Conservation (phyloP, 2,113 vertebrate genomes). For the Pomatorhinus ruficollis region DNA sequence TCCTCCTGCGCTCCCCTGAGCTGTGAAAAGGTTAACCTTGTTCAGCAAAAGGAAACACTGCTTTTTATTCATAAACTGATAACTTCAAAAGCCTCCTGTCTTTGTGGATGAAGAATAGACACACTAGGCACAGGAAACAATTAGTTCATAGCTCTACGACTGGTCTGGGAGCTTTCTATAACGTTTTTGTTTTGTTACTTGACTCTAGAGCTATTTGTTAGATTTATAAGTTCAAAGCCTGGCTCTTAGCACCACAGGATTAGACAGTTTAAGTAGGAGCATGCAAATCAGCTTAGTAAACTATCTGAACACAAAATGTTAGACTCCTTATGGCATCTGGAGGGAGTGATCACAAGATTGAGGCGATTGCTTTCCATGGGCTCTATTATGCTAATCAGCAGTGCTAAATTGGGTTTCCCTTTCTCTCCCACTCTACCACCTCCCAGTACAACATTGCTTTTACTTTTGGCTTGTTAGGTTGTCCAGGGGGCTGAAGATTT, state of each 20-base stretch:
- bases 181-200: conserved; percentile 38
- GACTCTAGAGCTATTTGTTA: conserved; percentile 53
- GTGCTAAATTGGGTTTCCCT: background rate
- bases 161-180: background rate
- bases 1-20: background rate
- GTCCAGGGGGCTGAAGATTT: background rate
- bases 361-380: background rate
- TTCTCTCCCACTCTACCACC: background rate
- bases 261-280: conserved; percentile 63
- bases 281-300: conserved; percentile 62
- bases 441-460: background rate
- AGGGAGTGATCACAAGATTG: conserved; percentile 18
- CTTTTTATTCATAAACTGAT: background rate
- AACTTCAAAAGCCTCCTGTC: background rate
- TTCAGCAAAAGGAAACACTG: background rate
- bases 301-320: conserved; percentile 26
- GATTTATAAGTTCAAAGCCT: conserved; percentile 49
- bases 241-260: conserved; percentile 1
- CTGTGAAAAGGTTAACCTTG: background rate
- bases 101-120: background rate
- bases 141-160: background rate
- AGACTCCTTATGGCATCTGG: conserved; percentile 5
- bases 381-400: background rate
- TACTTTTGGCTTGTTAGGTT: background rate
- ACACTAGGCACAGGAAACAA: background rate